Percentiles rank a stretch among this genome's conserved stretches.
phyloP scores from a whole-genome alignment of 2,888 invertebrate species.

The Cataglyphis albicans region DNA sequence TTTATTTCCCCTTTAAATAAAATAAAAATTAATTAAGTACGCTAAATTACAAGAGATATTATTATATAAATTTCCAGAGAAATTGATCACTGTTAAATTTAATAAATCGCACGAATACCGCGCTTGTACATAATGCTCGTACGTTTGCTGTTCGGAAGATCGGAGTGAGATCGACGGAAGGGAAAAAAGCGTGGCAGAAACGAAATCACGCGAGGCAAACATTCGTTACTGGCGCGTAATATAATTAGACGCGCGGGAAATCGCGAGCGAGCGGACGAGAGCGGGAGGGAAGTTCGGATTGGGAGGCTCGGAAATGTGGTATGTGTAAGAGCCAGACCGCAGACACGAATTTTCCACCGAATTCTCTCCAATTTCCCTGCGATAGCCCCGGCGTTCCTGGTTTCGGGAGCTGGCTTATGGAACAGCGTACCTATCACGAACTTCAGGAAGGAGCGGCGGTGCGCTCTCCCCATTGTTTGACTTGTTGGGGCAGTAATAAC shows the following conservation, averaged over 20 bases:
- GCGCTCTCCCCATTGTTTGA: slow-evolving; percentile 67
- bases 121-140: slow-evolving; percentile 35
- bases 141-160: slow-evolving; percentile 46
- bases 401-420: slow-evolving; percentile 58
- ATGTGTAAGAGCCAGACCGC: slow-evolving; percentile 64
- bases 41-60: background rate
- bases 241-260: slow-evolving; percentile 63
- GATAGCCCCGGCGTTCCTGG: slow-evolving; percentile 64
- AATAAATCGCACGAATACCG: slow-evolving; percentile 19
- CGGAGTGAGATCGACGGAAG: slow-evolving; percentile 25
- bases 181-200: slow-evolving; percentile 42
- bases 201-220: slow-evolving; percentile 56
- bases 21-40: background rate
- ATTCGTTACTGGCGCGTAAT: slow-evolving; percentile 56
- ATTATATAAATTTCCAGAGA: background rate
- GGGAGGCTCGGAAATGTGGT: slow-evolving; percentile 57
- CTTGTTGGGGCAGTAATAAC: slow-evolving; percentile 72
- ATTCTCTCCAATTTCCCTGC: slow-evolving; percentile 68
- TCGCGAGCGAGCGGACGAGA: slow-evolving; percentile 54
- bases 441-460: slow-evolving; percentile 62
- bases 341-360: slow-evolving; percentile 67
- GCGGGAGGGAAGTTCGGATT: slow-evolving; percentile 34
- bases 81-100: slow-evolving; percentile 22
- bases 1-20: background rate
- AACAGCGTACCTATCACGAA: slow-evolving; percentile 65